A percentile compares a stretch with the other conserved stretches of the same genome.
Conservation (phyloP, 2,113 vertebrate species). For the Nicator chloris region DNA sequence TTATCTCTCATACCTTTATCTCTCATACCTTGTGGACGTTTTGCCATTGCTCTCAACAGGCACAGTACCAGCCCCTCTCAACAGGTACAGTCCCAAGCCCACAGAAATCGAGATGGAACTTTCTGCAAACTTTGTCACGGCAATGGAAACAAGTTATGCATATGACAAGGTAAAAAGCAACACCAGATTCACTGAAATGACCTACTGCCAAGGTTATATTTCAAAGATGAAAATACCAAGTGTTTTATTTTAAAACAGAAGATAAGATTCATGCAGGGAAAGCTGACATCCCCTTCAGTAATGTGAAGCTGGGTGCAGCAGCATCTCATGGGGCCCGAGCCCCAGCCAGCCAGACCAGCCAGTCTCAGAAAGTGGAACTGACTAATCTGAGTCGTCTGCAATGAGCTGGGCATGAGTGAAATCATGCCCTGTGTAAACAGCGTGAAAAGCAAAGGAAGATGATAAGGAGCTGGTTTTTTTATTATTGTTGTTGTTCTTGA, state of each 20-base stretch:
- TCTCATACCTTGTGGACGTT: not conserved
- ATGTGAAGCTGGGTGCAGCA: not conserved
- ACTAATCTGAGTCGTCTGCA: not conserved
- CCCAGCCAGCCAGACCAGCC: not conserved
- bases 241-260: not conserved
- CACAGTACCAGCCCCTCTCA: not conserved
- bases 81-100: not conserved
- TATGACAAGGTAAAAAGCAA: not conserved
- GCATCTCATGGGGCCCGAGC: not conserved
- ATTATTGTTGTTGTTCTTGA: not conserved
- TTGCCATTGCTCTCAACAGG: not conserved
- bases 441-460: not conserved
- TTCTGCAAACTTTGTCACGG: not conserved
- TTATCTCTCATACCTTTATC: not conserved
- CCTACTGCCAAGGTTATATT: not conserved
- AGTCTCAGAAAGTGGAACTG: constrained; percentile 19
- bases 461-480: not conserved
- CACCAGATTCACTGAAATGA: not conserved
- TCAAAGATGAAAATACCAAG: not conserved
- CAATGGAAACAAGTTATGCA: not conserved
- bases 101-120: not conserved
- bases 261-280: not conserved
- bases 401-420: constrained; percentile 20
- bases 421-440: not conserved
- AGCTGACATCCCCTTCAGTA: not conserved